Percentiles rank a stretch among this genome's conserved stretches.
These are phyloP conservation scores for Halcyon senegalensis DNA, from an alignment of 2,113 vertebrate genomes.

Conservation along the genomic window DNA sequence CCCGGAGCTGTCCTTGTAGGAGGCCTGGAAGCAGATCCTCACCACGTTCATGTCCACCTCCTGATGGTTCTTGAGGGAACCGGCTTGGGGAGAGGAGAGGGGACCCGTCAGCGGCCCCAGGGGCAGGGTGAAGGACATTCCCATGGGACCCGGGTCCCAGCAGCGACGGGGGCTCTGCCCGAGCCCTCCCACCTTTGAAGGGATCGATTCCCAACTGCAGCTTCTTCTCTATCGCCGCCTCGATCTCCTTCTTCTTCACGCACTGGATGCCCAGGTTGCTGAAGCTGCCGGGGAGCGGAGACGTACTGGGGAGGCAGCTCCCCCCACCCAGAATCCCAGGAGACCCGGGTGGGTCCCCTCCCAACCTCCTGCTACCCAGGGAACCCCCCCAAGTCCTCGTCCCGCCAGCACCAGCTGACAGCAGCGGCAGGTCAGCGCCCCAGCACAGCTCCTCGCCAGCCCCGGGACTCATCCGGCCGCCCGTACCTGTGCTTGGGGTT, in stretches of 20 bases:
- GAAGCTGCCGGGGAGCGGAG: slow-evolving; percentile 67
- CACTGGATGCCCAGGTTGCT: slow-evolving; percentile 94
- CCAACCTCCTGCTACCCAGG: background rate
- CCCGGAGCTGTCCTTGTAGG: slow-evolving; percentile 79
- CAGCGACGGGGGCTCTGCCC: no score
- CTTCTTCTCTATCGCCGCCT: slow-evolving; percentile 85
- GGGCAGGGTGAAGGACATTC: no score
- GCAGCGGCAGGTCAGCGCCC: no score
- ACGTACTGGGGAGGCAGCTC: rapidly evolving
- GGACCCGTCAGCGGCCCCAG: no score
- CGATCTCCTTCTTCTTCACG: slow-evolving; percentile 90
- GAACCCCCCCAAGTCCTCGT: no score
- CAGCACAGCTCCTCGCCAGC: no score
- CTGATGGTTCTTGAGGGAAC: slow-evolving; percentile 89
- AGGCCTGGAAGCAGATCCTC: slow-evolving; percentile 91
- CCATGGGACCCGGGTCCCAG: no score
- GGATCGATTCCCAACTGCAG: slow-evolving; percentile 89
- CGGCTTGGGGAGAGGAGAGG: slow-evolving; percentile 71
- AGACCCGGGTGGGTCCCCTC: no score
- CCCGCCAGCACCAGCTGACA: no score
- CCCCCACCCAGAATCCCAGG: no score
- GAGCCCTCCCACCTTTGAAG: slow-evolving; percentile 80
- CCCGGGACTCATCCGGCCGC: no score
- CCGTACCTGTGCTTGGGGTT: slow-evolving; percentile 83
- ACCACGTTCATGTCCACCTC: slow-evolving; percentile 97